Conservation (phyloP, 2,113 vertebrate genomes). For the Varanus komodoensis region DNA sequence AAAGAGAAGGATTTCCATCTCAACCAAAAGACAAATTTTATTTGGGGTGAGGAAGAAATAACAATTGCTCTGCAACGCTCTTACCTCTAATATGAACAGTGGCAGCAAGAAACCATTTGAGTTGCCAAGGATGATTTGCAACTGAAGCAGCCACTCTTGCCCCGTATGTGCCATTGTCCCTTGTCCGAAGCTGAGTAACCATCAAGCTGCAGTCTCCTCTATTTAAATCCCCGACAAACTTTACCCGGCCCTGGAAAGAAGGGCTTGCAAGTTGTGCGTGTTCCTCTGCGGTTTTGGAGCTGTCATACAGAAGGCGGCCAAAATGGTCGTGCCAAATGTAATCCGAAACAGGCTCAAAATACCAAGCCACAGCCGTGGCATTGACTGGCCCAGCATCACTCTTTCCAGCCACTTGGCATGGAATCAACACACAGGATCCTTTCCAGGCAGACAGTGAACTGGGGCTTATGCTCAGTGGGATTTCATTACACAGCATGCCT, state of each 20-base stretch:
- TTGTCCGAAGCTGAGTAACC: not conserved
- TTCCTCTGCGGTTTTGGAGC: not conserved
- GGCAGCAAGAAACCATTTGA: not conserved
- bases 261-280: not conserved
- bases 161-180: not conserved
- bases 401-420: not conserved
- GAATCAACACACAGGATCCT: constrained; percentile 19
- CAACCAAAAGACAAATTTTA: not conserved
- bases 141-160: not conserved
- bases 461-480: not conserved
- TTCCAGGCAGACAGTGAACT: not conserved
- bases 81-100: constrained; percentile 2
- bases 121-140: not conserved
- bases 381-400: not conserved
- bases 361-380: not conserved
- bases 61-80: not conserved
- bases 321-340: accelerated
- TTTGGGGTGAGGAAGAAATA: not conserved
- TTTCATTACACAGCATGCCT: not conserved
- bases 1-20: not conserved
- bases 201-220: not conserved
- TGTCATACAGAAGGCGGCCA: constrained; percentile 2
- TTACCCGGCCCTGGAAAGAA: not conserved
- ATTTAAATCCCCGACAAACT: not conserved
- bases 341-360: constrained; percentile 1